Evolutionary conservation across 2,113 vertebrate genomes (phyloP), one percentile per base, ranked within the genome.

Genomic region (Laticauda laticaudata): DNA sequence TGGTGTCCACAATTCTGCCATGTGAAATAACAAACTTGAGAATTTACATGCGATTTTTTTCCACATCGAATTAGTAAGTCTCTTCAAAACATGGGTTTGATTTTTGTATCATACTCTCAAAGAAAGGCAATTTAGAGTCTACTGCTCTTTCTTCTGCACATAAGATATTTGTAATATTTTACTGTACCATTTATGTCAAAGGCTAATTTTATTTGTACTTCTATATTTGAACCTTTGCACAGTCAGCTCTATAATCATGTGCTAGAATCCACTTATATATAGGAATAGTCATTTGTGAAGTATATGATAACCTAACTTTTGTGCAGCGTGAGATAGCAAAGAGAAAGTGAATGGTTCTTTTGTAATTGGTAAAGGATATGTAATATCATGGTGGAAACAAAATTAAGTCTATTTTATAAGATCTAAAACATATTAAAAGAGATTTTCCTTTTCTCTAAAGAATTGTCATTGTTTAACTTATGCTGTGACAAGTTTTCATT

Each of bases 371-470:
- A 48, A 26, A 90, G 91, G 29, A 10, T 91, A 45, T 91, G 91
- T 61, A 23, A 90, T 53, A 45, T 75, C 48, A 54, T 75, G 45
- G 12, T 39, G 48, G 93, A 85, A 69, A 11, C 48, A 91, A 88
- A 87, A 29, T 15, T 0, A 61, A 61, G 15, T 92, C 43, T 51
- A 21, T 57, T 93, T 91, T 95, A 95, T 88, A 95, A 93, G 29
- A 61, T 92, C 64, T 90, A 91, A 55, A 75, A 92, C 53, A n/a
- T 45, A 57, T 11, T 1, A 86, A 10, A 29, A 64, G 26, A 91
- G 26, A 0, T 39, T 29, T 57, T 43, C 11, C 18, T 21, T 34
- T 5, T 64, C 90, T 81, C 86, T 69, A 69, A 86, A 12, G 48
- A 8, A 12, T 3, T 59, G 11, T 10, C 69, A 29, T 91, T 90